Conservation (phyloP, 2,888 invertebrate species). For the Idaea biselata region DNA sequence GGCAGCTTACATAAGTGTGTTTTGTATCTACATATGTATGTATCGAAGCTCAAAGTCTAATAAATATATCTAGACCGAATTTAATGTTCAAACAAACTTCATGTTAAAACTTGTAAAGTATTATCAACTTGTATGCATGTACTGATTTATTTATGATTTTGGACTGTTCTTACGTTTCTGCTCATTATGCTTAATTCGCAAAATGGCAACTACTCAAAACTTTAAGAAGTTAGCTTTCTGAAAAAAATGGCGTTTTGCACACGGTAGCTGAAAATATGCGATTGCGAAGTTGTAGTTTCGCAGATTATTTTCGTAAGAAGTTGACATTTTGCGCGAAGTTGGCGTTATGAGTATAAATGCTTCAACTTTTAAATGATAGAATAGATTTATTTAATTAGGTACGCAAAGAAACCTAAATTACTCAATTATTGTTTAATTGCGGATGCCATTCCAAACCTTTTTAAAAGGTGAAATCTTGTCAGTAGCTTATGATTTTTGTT, state of each 20-base stretch:
- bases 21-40: slow-evolving; percentile 20
- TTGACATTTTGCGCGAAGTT: not conserved
- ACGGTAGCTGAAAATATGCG: not conserved
- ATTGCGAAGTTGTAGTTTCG: not conserved
- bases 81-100: slow-evolving; percentile 14
- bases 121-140: not conserved
- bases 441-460: slow-evolving; percentile 78
- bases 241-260: not conserved
- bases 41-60: slow-evolving; percentile 20
- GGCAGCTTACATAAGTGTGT: slow-evolving; percentile 21
- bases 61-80: slow-evolving; percentile 13
- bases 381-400: not conserved
- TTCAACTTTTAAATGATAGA: not conserved
- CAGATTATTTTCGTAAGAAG: not conserved
- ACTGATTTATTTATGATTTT: not conserved
- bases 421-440: slow-evolving; percentile 47
- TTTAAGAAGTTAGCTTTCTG: not conserved
- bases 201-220: not conserved
- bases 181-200: not conserved
- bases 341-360: not conserved
- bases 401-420: slow-evolving; percentile 32
- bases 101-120: not conserved
- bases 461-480: slow-evolving; percentile 77
- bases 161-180: not conserved
- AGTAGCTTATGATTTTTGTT: slow-evolving; percentile 69